phyloP scores from a whole-genome alignment of 2,113 vertebrate genomes.

The Pachypanchax playfairii region DNA sequence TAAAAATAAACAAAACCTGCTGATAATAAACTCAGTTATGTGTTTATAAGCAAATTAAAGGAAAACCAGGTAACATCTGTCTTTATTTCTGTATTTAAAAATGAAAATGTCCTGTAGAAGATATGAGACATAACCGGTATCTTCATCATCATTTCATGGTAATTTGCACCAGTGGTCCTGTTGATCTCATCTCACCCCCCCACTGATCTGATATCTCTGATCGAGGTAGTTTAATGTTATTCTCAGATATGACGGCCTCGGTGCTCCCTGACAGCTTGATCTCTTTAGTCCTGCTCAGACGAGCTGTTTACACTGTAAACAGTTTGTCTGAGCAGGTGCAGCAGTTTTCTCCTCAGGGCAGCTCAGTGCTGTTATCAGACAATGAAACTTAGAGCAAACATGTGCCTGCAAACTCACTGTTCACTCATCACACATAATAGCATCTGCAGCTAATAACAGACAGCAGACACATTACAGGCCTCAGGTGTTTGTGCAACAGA shows the following conservation, averaged over 20 bases:
- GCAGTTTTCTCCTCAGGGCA: conserved; percentile 46
- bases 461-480: conserved; percentile 56
- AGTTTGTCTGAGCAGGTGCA: conserved; percentile 73
- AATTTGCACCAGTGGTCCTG: conserved; percentile 42
- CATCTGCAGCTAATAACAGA: conserved; percentile 58
- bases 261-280: conserved; percentile 24
- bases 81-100: no score
- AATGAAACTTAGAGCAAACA: conserved; percentile 13
- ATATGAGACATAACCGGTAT: no score
- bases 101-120: no score
- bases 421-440: conserved; percentile 49
- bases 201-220: neutral
- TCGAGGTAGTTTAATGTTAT: neutral
- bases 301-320: conserved; percentile 60
- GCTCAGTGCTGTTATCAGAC: conserved; percentile 43
- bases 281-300: conserved; percentile 12
- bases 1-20: no score
- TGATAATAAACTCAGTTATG: no score
- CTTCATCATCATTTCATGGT: conserved; percentile 32
- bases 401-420: conserved; percentile 47
- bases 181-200: neutral
- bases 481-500: conserved; percentile 12
- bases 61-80: no score
- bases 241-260: conserved; percentile 5
- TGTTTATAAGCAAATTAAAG: no score